Percentiles rank a stretch among this genome's conserved stretches.
These are phyloP conservation scores for Drepana falcataria DNA, from an alignment of 2,888 invertebrate species.

Conservation along the genomic window DNA sequence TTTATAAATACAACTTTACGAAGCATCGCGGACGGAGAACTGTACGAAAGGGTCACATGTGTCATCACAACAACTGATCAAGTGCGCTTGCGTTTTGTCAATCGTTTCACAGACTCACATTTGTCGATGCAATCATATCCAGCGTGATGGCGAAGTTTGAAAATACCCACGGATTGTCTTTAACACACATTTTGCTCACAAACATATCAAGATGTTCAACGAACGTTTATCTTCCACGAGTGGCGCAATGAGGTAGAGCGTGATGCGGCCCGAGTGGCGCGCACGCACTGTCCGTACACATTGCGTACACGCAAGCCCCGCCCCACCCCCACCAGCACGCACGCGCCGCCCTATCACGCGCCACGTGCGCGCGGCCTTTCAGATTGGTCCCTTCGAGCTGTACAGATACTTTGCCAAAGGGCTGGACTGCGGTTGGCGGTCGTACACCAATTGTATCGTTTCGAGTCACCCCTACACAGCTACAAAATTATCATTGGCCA, in stretches of 20 bases:
- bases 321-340: conserved; percentile 42
- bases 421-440: conserved; percentile 41
- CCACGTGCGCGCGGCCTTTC: conserved; percentile 47
- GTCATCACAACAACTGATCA: no score
- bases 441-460: background rate
- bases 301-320: conserved; percentile 62
- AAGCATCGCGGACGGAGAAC: no score
- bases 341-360: conserved; percentile 44
- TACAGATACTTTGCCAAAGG: conserved; percentile 54
- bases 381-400: conserved; percentile 65
- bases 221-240: conserved; percentile 16
- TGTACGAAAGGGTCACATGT: no score
- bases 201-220: conserved; percentile 20
- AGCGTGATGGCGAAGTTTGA: conserved; percentile 35
- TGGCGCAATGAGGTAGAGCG: conserved; percentile 23
- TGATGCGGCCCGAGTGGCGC: conserved; percentile 41
- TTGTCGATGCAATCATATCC: conserved; percentile 36
- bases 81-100: no score
- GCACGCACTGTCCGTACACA: conserved; percentile 67
- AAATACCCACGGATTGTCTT: conserved; percentile 44
- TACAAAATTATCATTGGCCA: background rate
- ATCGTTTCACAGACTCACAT: conserved; percentile 32
- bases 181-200: conserved; percentile 37
- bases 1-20: no score
- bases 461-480: background rate